Evolutionary conservation across 2,113 vertebrate genomes (phyloP).

Genomic region (Toxostoma redivivum): DNA sequence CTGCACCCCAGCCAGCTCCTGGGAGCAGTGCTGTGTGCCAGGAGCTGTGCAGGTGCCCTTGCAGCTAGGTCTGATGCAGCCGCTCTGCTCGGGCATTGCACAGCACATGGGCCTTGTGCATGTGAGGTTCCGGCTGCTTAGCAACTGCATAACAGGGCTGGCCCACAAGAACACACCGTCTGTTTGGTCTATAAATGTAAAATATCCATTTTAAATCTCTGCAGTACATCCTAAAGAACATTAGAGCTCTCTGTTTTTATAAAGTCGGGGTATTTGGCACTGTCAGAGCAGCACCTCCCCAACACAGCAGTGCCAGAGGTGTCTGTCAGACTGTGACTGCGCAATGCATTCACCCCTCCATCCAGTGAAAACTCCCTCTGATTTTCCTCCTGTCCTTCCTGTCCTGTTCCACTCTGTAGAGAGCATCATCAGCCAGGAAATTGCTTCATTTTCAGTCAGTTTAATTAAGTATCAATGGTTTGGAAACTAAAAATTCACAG

Average conservation of each 20-base stretch:
- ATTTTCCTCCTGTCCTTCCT: neutral
- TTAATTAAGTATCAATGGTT: neutral
- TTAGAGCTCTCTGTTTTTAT: neutral
- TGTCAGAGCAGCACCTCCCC: neutral
- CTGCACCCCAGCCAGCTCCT: neutral
- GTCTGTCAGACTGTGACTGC: neutral
- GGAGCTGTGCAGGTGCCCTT: neutral
- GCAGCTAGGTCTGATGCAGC: neutral
- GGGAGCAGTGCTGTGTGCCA: neutral
- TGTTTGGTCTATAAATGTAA: constrained; percentile 8
- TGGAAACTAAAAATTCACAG: neutral
- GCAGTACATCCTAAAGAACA: neutral
- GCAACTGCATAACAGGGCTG: neutral
- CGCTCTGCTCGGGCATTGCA: fast-evolving
- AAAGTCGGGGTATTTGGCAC: neutral
- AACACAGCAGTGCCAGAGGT: neutral
- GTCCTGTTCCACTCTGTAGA: neutral
- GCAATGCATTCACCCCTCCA: neutral
- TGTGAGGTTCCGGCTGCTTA: neutral
- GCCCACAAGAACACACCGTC: neutral
- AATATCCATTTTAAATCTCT: neutral
- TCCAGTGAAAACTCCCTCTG: neutral
- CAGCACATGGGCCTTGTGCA: neutral
- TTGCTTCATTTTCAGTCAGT: neutral
- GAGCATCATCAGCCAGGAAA: neutral